These are phyloP conservation scores for Atopsyche davidsoni DNA, from an alignment of 1,140 invertebrate species.

Conservation along the genomic window DNA sequence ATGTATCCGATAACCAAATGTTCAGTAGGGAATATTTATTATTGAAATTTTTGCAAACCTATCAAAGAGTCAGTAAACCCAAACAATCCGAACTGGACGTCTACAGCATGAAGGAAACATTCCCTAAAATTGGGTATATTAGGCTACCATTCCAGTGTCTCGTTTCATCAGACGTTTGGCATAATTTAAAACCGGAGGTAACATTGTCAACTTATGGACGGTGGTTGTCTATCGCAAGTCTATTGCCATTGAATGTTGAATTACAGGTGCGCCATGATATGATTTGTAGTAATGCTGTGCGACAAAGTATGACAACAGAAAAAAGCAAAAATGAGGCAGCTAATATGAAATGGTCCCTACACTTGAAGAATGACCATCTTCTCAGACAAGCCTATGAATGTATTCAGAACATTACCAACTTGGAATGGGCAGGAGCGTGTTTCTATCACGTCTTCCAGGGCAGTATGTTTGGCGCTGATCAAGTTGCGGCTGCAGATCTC, in stretches of 20 bases:
- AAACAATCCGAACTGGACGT: conserved; percentile 47
- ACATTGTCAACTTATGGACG: conserved; percentile 45
- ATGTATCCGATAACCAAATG: conserved; percentile 31
- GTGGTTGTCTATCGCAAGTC: conserved; percentile 42
- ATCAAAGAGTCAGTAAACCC: conserved; percentile 40
- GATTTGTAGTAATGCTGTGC: conserved; percentile 47
- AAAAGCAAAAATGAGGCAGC: conserved; percentile 33
- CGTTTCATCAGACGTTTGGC: conserved; percentile 45
- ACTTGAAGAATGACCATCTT: conserved; percentile 23
- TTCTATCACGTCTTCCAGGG: conserved; percentile 47
- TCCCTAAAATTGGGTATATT: conserved; percentile 46
- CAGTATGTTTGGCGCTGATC: conserved; percentile 48
- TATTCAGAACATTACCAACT: conserved; percentile 44
- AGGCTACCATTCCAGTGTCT: conserved; percentile 45
- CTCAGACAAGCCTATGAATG: conserved; percentile 39
- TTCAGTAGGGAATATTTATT: conserved; percentile 43
- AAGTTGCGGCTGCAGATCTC: conserved; percentile 52
- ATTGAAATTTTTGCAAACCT: conserved; percentile 43
- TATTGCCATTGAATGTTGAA: conserved; percentile 40
- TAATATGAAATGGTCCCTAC: conserved; percentile 21
- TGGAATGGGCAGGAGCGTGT: conserved; percentile 49
- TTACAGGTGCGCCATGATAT: conserved; percentile 44
- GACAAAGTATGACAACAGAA: conserved; percentile 45
- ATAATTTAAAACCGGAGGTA: conserved; percentile 46
- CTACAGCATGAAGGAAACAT: conserved; percentile 46